These are phyloP conservation scores for Phylloscopus trochiloides DNA, from an alignment of 2,113 vertebrate species.

Conservation along the genomic window DNA sequence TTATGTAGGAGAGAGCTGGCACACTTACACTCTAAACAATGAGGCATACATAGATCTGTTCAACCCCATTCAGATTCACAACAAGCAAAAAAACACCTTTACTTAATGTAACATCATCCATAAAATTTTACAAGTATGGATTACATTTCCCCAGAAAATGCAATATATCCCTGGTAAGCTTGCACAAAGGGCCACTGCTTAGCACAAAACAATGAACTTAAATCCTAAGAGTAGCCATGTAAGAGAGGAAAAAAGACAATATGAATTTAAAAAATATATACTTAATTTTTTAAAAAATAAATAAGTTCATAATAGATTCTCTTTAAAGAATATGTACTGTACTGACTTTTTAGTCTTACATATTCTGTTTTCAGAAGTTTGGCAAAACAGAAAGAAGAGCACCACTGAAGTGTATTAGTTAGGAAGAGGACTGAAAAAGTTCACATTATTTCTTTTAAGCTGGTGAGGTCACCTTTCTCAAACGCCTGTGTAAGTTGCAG, in stretches of 20 bases:
- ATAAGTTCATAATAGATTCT: neutral
- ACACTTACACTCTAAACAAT: conserved; percentile 40
- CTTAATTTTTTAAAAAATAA: neutral
- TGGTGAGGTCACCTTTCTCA: neutral
- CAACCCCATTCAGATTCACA: neutral
- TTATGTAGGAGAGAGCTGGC: conserved; percentile 31
- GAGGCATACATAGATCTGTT: conserved; percentile 48
- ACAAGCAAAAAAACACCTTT: neutral
- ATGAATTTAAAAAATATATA: neutral
- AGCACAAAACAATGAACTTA: neutral
- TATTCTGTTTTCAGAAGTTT: neutral
- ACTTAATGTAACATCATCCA: neutral
- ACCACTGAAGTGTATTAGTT: neutral
- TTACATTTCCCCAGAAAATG: neutral
- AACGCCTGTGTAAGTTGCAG: neutral
- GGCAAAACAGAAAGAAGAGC: neutral
- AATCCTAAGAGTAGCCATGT: neutral
- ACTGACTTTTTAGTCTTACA: neutral
- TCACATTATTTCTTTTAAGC: neutral
- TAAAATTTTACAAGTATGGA: neutral
- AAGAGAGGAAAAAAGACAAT: neutral
- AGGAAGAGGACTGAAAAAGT: neutral
- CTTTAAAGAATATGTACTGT: neutral
- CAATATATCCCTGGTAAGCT: neutral
- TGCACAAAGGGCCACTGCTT: neutral